A percentile compares a stretch with the other conserved stretches of the same genome.
These are phyloP conservation scores for Callinectes sapidus DNA, from an alignment of 2,888 invertebrate genomes.

Conservation along the genomic window DNA sequence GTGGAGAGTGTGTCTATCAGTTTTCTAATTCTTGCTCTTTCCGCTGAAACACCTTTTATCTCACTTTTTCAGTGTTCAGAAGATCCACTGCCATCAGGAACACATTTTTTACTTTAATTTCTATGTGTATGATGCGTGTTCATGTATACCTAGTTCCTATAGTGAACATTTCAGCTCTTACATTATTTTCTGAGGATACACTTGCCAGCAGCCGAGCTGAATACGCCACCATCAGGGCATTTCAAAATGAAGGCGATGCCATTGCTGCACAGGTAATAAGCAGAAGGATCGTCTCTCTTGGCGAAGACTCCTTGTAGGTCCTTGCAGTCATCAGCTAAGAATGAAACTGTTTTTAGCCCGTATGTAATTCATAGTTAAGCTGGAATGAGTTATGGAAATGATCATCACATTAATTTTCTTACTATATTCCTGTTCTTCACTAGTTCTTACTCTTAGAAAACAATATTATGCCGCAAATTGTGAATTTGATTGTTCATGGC, in stretches of 20 bases:
- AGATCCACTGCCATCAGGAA: neutral
- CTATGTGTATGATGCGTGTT: neutral
- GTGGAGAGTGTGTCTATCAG: neutral
- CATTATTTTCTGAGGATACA: slow-evolving; percentile 53
- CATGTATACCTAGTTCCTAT: neutral
- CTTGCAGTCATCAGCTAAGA: slow-evolving; percentile 56
- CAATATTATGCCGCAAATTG: neutral
- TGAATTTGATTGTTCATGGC: neutral
- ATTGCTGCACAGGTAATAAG: slow-evolving; percentile 50
- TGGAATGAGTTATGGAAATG: neutral
- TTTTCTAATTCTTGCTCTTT: neutral
- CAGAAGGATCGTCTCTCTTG: neutral
- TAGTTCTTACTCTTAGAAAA: neutral
- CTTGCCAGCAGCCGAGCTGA: slow-evolving; percentile 39
- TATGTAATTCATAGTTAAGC: neutral
- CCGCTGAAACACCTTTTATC: neutral
- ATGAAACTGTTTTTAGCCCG: neutral
- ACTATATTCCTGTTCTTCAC: neutral
- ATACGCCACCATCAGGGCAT: slow-evolving; percentile 53
- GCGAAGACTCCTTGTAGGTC: slow-evolving; percentile 45
- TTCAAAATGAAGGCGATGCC: slow-evolving; percentile 42
- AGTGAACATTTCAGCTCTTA: neutral
- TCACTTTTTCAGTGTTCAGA: neutral
- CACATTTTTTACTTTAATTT: neutral
- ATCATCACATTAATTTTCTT: neutral